Conservation (phyloP, 2,888 invertebrate species). For the Acleris laterana region DNA sequence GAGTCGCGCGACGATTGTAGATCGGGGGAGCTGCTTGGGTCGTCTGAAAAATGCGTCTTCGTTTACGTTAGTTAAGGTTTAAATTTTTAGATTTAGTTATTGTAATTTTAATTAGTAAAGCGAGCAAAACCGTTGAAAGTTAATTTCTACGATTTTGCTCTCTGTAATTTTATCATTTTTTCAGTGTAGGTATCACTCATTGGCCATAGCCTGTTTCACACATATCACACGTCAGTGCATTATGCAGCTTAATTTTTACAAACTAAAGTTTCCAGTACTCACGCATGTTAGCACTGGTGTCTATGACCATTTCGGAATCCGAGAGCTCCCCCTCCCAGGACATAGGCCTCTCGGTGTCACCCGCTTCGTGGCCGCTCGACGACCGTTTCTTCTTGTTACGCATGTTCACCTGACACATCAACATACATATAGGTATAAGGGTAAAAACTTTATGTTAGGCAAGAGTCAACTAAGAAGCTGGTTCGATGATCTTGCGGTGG, state of each 20-base stretch:
- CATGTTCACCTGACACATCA: slow-evolving; percentile 83
- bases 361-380: slow-evolving; percentile 72
- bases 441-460: not conserved
- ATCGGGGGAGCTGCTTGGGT: slow-evolving; percentile 75
- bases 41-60: slow-evolving; percentile 56
- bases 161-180: too few relatives aligned
- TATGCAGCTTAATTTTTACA: too few relatives aligned
- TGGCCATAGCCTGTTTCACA: too few relatives aligned
- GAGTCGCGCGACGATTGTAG: slow-evolving; percentile 78
- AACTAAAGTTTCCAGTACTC: slow-evolving; percentile 32
- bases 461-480: not conserved
- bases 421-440: not conserved
- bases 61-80: not conserved
- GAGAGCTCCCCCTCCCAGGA: slow-evolving; percentile 97
- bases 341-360: slow-evolving; percentile 89
- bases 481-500: not conserved
- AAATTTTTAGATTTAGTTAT: too few relatives aligned
- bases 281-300: slow-evolving; percentile 75
- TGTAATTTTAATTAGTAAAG: too few relatives aligned
- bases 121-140: too few relatives aligned
- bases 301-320: slow-evolving; percentile 89
- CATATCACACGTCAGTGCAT: too few relatives aligned
- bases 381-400: slow-evolving; percentile 86
- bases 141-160: too few relatives aligned
- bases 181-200: too few relatives aligned